Percentiles rank a stretch among this genome's conserved stretches.
Conservation (phyloP, 2,113 vertebrate species). For the Elephantulus edwardii region DNA sequence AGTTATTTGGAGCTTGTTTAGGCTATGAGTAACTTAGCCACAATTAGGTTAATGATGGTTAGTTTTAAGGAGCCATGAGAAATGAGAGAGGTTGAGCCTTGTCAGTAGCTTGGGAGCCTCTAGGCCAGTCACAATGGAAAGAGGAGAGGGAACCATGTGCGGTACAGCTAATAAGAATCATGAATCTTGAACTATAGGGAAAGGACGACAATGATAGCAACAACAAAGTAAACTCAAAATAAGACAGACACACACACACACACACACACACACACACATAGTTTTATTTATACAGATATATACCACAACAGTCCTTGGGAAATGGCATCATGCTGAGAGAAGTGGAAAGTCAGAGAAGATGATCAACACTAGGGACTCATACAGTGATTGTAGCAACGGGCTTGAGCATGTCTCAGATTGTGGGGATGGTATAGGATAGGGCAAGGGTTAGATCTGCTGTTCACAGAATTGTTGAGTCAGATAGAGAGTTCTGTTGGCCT, state of each 20-base stretch:
- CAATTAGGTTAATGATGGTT: background rate
- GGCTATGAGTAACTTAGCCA: background rate
- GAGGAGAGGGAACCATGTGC: background rate
- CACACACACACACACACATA: too few species aligned
- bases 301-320: too few species aligned
- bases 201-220: background rate
- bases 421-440: too few species aligned
- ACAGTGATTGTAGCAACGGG: too few species aligned
- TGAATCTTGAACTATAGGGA: slow-evolving; percentile 4
- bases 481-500: too few species aligned
- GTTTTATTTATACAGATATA: too few species aligned
- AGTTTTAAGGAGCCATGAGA: background rate
- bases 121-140: background rate
- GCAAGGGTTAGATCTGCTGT: too few species aligned
- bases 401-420: too few species aligned
- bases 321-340: too few species aligned
- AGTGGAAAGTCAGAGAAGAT: too few species aligned
- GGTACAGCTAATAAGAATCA: background rate
- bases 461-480: too few species aligned
- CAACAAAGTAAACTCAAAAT: slow-evolving; percentile 21
- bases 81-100: background rate
- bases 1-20: background rate
- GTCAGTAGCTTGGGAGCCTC: background rate
- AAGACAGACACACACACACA: background rate
- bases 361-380: too few species aligned